Evolutionary conservation across 2,888 invertebrate genomes (phyloP).

Genomic region (Hedychridium roseum): DNA sequence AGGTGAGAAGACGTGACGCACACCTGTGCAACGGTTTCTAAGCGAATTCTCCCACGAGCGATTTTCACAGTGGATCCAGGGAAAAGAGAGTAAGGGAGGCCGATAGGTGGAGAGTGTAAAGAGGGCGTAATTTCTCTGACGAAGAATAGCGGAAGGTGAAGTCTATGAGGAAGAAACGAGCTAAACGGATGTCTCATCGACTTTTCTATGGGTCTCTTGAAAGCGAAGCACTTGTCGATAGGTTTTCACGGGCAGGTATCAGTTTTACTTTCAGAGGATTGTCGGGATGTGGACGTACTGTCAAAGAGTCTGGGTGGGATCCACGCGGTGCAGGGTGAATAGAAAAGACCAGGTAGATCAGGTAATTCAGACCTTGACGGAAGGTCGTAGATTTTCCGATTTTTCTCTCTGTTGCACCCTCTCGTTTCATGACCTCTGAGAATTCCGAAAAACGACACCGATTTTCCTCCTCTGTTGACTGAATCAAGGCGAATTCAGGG

Average conservation of each 20-base stretch:
- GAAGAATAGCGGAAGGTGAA: conserved; percentile 11
- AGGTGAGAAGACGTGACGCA: no score
- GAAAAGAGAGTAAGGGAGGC: not conserved
- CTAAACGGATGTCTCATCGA: not conserved
- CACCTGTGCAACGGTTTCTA: no score
- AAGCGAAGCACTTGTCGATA: conserved; percentile 15
- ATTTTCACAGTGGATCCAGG: no score
- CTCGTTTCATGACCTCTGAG: no score
- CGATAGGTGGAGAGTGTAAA: conserved; percentile 7
- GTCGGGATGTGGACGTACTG: conserved; percentile 6
- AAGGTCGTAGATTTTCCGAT: no score
- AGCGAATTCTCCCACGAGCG: no score
- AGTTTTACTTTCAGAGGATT: no score
- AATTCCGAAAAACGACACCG: not conserved
- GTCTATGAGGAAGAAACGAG: not conserved
- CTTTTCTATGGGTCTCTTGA: not conserved
- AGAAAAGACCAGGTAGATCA: no score
- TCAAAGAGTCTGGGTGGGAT: conserved; percentile 27
- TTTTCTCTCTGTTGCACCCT: no score
- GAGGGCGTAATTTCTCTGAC: conserved; percentile 11
- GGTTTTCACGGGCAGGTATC: not conserved
- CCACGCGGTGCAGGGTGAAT: conserved; percentile 4
- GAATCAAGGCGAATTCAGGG: not conserved
- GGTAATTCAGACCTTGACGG: no score
- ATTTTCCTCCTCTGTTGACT: not conserved